Percentiles rank a stretch among this genome's conserved stretches.
Conservation (phyloP, 1,140 invertebrate species). For the Xylocopa sonorina region DNA sequence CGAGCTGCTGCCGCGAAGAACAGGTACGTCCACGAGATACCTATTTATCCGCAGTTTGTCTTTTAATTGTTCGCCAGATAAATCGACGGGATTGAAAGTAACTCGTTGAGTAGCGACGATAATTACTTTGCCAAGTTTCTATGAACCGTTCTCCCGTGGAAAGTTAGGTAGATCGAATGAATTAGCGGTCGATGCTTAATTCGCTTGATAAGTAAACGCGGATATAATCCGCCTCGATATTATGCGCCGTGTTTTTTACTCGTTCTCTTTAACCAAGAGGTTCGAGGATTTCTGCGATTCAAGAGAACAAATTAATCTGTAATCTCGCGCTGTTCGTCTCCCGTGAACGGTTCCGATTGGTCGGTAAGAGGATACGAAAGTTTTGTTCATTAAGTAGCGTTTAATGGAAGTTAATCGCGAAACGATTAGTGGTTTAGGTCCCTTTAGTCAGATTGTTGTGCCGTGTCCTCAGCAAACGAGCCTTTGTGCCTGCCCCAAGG, state of each 20-base stretch:
- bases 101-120: too few relatives aligned
- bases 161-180: not conserved
- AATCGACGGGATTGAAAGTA: too few relatives aligned
- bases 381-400: constrained; percentile 78
- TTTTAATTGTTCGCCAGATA: too few relatives aligned
- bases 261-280: too few relatives aligned
- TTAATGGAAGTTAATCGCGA: constrained; percentile 81
- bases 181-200: too few relatives aligned
- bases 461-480: constrained; percentile 78
- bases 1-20: constrained; percentile 99
- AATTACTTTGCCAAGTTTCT: too few relatives aligned
- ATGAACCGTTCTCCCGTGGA: not conserved
- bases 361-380: constrained; percentile 46
- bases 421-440: constrained; percentile 80
- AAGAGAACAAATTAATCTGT: too few relatives aligned
- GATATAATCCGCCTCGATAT: too few relatives aligned
- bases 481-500: constrained; percentile 76
- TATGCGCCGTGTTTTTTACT: too few relatives aligned
- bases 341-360: constrained; percentile 10
- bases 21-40: constrained; percentile 85
- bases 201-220: too few relatives aligned
- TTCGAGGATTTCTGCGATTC: too few relatives aligned
- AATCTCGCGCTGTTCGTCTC: not conserved
- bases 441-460: constrained; percentile 78
- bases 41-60: not conserved